Evolutionary conservation across 2,113 vertebrate genomes (phyloP).

Genomic region (Emydocephalus ijimae): DNA sequence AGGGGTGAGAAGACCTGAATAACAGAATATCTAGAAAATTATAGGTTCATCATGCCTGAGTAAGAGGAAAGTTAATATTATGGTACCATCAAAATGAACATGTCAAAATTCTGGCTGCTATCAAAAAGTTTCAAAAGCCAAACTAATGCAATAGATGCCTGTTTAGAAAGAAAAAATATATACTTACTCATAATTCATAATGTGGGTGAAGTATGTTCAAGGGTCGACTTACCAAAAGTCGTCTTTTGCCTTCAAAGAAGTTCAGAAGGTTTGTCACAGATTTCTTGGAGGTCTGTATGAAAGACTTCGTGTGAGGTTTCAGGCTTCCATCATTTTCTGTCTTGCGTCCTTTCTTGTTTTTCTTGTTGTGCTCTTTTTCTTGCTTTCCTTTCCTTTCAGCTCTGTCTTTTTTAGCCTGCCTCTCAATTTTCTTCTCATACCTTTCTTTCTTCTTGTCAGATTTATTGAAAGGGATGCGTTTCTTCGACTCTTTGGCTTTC

Average conservation of each 20-base stretch:
- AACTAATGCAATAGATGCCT: not conserved
- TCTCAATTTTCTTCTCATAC: slow-evolving; percentile 75
- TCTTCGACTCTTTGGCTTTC: slow-evolving; percentile 76
- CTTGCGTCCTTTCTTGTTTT: slow-evolving; percentile 79
- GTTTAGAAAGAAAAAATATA: not conserved
- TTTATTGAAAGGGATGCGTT: slow-evolving; percentile 74
- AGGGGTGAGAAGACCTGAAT: not conserved
- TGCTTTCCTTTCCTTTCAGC: slow-evolving; percentile 78
- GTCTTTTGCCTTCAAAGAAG: slow-evolving; percentile 90
- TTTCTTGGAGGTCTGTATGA: slow-evolving; percentile 67
- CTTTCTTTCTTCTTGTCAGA: slow-evolving; percentile 84
- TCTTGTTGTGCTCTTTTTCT: slow-evolving; percentile 83
- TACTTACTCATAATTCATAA: not conserved
- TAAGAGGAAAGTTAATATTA: not conserved
- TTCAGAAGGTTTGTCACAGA: slow-evolving; percentile 79
- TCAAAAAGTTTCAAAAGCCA: not conserved
- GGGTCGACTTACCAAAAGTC: slow-evolving; percentile 86
- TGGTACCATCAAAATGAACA: not conserved
- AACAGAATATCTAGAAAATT: not conserved
- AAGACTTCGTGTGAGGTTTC: slow-evolving; percentile 75
- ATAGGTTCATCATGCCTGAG: not conserved
- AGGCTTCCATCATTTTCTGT: slow-evolving; percentile 77
- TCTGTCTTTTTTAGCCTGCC: slow-evolving; percentile 80
- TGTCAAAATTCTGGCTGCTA: not conserved
- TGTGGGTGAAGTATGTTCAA: slow-evolving; percentile 4